Evolutionary conservation across 1,140 invertebrate genomes (phyloP), one percentile per base, ranked within the genome.

Genomic region (Dendrolimus kikuchii): DNA sequence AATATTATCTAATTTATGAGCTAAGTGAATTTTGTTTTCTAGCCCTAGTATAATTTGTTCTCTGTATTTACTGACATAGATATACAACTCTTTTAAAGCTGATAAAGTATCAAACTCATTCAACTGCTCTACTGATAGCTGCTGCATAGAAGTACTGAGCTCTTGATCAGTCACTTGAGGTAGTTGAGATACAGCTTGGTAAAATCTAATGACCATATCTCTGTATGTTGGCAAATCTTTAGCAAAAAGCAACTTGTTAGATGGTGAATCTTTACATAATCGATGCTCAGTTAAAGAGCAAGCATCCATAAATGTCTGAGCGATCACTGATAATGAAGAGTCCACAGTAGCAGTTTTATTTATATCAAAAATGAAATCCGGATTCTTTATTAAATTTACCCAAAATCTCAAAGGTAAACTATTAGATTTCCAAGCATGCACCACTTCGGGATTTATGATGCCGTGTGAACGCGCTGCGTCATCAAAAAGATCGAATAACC

Each of bases 371-470:
- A 98, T 96, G 79, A 97, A 98, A 86, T 98, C 95, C 5, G 97
- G 96, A 90, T 98, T 98, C 83, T 98, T 98, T 53, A 98, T 97
- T 64, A 98, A 95, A 87, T 98, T 98, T 8, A 98, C 95, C 97
- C 97, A 99, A 89, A 98, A 98, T 66, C 97, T 90, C 47, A 98
- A 88, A 42, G 96, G 96, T 75, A 98, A 91, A 88, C 96, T 96
- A 66, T 98, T 98, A 1, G 95, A 97, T 88, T 99, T 99, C 97
- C 97, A 98, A 2, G 96, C 95, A 79, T 98, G 96, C 1, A 98
- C 91, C 42, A 98, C 95, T 87, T 98, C 96, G 0, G 95, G 92
- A 62, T 88, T 88, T 49, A 92, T 88, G 43, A 98, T 96, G 40
- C 93, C 92, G 71, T 98, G 94, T 52, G 92, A 89, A 55, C 92